Evolutionary conservation across 2,113 vertebrate genomes (phyloP), one percentile per base, ranked within the genome.

Genomic region (Semnornis frantzii): DNA sequence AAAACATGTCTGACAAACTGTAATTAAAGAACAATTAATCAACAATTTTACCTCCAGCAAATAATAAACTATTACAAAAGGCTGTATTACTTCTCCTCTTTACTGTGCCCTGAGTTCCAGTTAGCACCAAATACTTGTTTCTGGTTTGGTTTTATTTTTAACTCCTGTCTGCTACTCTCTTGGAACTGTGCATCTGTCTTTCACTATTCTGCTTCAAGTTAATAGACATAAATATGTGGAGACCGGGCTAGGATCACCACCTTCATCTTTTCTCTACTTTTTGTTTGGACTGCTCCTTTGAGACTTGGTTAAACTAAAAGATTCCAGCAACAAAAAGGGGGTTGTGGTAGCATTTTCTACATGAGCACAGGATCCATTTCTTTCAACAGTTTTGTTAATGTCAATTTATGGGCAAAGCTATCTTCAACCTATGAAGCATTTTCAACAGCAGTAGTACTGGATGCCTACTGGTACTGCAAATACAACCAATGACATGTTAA

Each of bases 341-440:
- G 2, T 2, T 31, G 25, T 48, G 33, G 28, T 27, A 48, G 46
- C 39, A 44, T 80, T 39, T 71, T 19, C 37, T 37, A 15, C 5
- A 12, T 1, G 3, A 87, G 27, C 39, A n/a, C 59, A 75, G 44
- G 34, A 48, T 27, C 37, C 9, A 7, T 64, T 80, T 69, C 79
- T 34, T 58, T 24, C 10, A 65, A 18, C 10, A 60, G 13, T 37
- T 72, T 6, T 46, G 13, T n/a, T 46, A 19, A 23, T 58, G 57
- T 8, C 2, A 6, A 20, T 23, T 58, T 14, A 8, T 6, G 42
- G 46, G 58, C 52, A 85, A 44, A 44, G 70, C 39, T 12, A 9
- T 10, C 28, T 46, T 34, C 24, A 20, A 28, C 1, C 3, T 3
- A 8, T 0, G 10, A 28, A 12, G 44, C 4, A 21, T 78, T 8